Base-by-base conservation (phyloP, 2,888 invertebrate genomes). In the Dascillus cervinus region DNA sequence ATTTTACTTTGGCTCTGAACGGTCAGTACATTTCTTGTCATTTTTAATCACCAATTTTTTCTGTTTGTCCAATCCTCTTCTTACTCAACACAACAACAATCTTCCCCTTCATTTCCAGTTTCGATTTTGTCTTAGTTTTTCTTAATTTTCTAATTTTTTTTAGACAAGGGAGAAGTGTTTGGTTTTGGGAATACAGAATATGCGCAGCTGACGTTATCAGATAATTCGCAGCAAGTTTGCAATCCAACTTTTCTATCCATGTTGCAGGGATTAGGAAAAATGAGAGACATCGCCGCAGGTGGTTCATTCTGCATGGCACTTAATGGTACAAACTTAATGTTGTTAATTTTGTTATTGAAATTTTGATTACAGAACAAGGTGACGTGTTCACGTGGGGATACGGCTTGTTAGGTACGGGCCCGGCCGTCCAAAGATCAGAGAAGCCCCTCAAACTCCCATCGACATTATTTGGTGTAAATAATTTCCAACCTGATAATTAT, bases 171-270 rank as follows among this genome's bases (percentile, higher is more conserved):
- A 3, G 86, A 92, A 51, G 72, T 92, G 2, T 96, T 94, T 65
- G 96, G 94, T 1, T 97, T 96, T 95, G 96, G 97, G 4, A 96
- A 94, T 62, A 82, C 86, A 0, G 96, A 97, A 65, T 95, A 94
- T 55, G 79, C 80, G 0, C 96, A 96, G 61, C 67, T 97, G 19
- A 69, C 75, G 13, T 64, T 70, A 49, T 53, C 60, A 34, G 65
- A 57, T 5, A 64, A 68, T 4, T 64, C 65, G 24, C 82, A 82
- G 49, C 91, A 91, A 64, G 69, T 91, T 3, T 79, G 78, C 53
- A 71, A 70, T 46, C 84, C 94, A 0, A 75, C 74, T 20, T 69
- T 76, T 11, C 55, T 89, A 2, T 65, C 71, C 20, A 65, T 79
- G 26, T 73, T 82, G 1, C 69, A 73, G 28, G 67, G 75, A 2